A percentile compares a stretch with the other conserved stretches of the same genome.
Evolutionary conservation across 2,888 invertebrate genomes (phyloP).

Genomic region (Digitonthophagus gazella): DNA sequence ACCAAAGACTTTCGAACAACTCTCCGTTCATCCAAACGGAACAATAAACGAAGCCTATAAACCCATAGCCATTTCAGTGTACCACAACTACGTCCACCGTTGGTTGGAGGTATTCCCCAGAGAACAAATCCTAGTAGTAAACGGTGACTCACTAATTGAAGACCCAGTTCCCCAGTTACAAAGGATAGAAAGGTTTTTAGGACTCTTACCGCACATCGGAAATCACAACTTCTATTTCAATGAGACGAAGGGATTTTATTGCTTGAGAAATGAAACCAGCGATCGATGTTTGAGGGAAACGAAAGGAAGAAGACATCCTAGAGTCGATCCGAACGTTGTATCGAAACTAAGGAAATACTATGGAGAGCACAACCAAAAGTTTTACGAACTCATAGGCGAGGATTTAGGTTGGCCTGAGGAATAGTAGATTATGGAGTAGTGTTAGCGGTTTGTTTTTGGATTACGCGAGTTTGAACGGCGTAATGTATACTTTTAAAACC

Average conservation of each 20-base stretch:
- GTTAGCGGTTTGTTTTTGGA: background rate
- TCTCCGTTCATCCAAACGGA: conserved; percentile 77
- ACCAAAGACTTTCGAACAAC: conserved; percentile 71
- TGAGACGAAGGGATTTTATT: conserved; percentile 94
- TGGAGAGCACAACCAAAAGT: conserved; percentile 86
- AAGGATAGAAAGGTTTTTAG: conserved; percentile 84
- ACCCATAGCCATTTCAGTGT: conserved; percentile 85
- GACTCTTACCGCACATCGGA: conserved; percentile 67
- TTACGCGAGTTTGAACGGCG: background rate
- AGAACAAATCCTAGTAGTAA: conserved; percentile 90
- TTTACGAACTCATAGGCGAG: conserved; percentile 89
- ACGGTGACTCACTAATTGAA: conserved; percentile 88
- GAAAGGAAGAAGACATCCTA: conserved; percentile 79
- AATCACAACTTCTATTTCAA: conserved; percentile 95
- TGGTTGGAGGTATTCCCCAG: conserved; percentile 94
- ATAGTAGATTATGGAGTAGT: conserved; percentile 47
- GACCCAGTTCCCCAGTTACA: conserved; percentile 86
- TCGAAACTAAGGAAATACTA: conserved; percentile 82
- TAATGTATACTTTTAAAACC: conserved; percentile 11
- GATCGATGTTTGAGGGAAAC: conserved; percentile 83
- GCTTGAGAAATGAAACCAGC: conserved; percentile 79
- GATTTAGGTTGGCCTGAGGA: conserved; percentile 94
- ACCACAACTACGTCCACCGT: conserved; percentile 83
- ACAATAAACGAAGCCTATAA: conserved; percentile 79
- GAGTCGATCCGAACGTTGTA: conserved; percentile 76